These are phyloP conservation scores for Pristionchus mayeri DNA, from an alignment of 2,888 invertebrate species.

Conservation along the genomic window DNA sequence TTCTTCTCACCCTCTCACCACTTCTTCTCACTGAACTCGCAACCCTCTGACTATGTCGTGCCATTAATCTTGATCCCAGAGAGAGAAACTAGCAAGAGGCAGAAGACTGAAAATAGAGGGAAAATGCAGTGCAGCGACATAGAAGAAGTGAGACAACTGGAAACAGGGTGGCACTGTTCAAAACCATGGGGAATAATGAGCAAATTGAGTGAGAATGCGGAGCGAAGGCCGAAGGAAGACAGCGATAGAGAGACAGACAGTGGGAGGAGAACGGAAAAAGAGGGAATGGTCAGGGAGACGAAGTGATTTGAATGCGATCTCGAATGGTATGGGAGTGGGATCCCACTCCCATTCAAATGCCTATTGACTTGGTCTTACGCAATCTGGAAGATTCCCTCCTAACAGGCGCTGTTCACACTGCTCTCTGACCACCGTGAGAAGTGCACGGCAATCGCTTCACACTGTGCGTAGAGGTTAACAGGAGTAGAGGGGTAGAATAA, in stretches of 20 bases:
- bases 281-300: background rate
- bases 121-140: conserved; percentile 7
- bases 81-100: conserved; percentile 14
- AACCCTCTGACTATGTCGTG: background rate
- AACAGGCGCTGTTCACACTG: background rate
- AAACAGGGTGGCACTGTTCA: background rate
- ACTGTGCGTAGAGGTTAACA: background rate
- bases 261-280: background rate
- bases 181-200: background rate
- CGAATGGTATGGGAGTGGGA: conserved; percentile 25
- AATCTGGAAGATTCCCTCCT: background rate
- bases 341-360: background rate
- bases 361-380: background rate
- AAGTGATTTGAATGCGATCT: conserved; percentile 33
- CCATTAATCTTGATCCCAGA: conserved; percentile 30
- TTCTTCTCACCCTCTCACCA: conserved; percentile 9
- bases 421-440: background rate
- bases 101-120: background rate
- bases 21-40: conserved; percentile 36
- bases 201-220: background rate
- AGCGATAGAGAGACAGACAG: background rate
- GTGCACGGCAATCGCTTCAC: background rate
- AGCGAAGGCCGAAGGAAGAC: conserved; percentile 26
- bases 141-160: conserved; percentile 6
- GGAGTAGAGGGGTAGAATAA: background rate